These are phyloP conservation scores for Congeria kusceri DNA, from an alignment of 2,888 invertebrate species.

Conservation along the genomic window DNA sequence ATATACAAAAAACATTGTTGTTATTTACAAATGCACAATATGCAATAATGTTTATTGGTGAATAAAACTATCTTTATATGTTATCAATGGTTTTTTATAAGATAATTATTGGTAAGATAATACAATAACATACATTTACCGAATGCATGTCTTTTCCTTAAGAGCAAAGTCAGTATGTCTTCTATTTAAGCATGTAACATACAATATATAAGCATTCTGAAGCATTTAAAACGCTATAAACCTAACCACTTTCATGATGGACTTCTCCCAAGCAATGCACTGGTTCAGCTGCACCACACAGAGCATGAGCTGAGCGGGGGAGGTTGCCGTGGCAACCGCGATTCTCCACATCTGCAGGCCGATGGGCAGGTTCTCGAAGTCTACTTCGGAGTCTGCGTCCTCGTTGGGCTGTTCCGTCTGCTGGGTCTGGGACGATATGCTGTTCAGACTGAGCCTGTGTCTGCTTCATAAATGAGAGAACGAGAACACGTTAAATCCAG, in stretches of 20 bases:
- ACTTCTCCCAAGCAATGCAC: conserved; percentile 98
- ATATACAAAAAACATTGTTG: no score
- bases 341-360: conserved; percentile 93
- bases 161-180: no score
- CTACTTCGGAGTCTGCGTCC: conserved; percentile 59
- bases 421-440: conserved; percentile 56
- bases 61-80: no score
- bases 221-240: no score
- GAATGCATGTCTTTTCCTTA: no score
- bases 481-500: neutral
- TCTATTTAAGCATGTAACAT: no score
- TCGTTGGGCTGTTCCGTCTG: conserved; percentile 32
- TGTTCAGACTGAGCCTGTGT: conserved; percentile 78
- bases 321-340: conserved; percentile 93
- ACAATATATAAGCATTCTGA: no score
- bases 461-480: conserved; percentile 59
- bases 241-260: conserved; percentile 99
- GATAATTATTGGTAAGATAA: no score
- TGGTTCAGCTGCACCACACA: conserved; percentile 95
- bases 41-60: no score
- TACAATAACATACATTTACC: no score
- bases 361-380: conserved; percentile 87
- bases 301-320: conserved; percentile 96
- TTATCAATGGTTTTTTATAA: no score
- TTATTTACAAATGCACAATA: no score